Evolutionary conservation across 2,888 invertebrate genomes (phyloP), one percentile per base, ranked within the genome.

Genomic region (Eurois occulta): DNA sequence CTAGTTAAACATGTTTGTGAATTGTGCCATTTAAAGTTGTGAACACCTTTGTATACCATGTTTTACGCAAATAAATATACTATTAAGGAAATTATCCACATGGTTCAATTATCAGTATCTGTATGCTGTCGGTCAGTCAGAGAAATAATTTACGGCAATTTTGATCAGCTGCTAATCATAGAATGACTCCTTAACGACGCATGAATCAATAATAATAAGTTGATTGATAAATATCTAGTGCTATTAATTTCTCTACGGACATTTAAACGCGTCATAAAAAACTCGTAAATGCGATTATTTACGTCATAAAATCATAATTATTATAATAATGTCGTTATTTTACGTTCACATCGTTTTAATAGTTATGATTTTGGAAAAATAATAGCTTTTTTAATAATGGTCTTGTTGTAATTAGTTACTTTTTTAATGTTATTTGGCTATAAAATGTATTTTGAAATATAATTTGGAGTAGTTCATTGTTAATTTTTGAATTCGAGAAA

Each of bases 241-340:
- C 52, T 78, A 81, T 88, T 80, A 81, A 87, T 86, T 86, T 80
- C 38, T 52, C 21, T 46, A 75, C 35, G 43, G 72, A 80, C 72
- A 11, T 84, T 84, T 84, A 76, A 81, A 75, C 35, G 75, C 28
- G 62, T 70, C 78, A 64, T 87, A 87, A 89, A 87, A 58, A 72
- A 66, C 70, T 81, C 77, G 64, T 87, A 87, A 80, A 58, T 79
- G n/a, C 73, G 70, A 84, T 88, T 88, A 83, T 84, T 79, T 85
- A 77, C 52, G 75, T 86, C 77, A 72, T 87, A 85, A 87, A 87
- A 83, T 80, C 77, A 83, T 86, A 75, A 87, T 73, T 87, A 83
- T 80, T 84, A 72, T 82, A 80, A 86, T 86, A 86, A 83, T 80
- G 78, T 81, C 81, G 75, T 87, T 76, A 78, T 83, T 83, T 68